Evolutionary conservation across 2,113 vertebrate genomes (phyloP).

Genomic region (Tachuris rubrigastra): DNA sequence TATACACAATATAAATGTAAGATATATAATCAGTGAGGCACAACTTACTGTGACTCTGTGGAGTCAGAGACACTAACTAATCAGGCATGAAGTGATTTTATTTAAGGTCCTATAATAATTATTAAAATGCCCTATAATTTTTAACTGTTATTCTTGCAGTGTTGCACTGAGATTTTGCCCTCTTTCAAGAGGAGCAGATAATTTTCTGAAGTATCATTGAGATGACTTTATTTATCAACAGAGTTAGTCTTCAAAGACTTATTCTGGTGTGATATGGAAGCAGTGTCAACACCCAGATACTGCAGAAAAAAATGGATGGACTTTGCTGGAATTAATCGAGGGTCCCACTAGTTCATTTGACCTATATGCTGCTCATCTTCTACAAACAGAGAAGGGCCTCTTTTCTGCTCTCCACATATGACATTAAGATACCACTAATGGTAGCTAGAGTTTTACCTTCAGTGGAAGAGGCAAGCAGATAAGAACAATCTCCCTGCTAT

Average conservation of each 20-base stretch:
- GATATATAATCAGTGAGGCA: neutral
- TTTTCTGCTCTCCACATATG: neutral
- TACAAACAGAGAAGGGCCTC: neutral
- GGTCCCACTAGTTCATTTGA: neutral
- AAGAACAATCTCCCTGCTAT: neutral
- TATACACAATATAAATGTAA: neutral
- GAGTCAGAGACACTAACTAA: neutral
- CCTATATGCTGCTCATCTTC: neutral
- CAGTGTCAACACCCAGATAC: neutral
- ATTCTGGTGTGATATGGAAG: neutral
- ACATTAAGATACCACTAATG: neutral
- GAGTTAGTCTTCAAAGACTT: neutral
- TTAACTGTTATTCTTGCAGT: neutral
- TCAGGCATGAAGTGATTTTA: neutral
- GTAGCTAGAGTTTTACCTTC: neutral
- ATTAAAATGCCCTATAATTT: neutral
- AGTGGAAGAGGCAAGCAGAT: neutral
- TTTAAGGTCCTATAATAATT: neutral
- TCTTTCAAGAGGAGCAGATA: neutral
- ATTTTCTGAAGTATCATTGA: neutral
- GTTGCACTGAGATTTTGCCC: neutral
- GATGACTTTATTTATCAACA: neutral
- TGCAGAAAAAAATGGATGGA: neutral
- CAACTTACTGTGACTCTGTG: neutral
- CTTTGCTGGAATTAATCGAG: neutral